A percentile compares a stretch with the other conserved stretches of the same genome.
These are phyloP conservation scores for Mixornis gularis DNA, from an alignment of 2,113 vertebrate species.

Conservation along the genomic window DNA sequence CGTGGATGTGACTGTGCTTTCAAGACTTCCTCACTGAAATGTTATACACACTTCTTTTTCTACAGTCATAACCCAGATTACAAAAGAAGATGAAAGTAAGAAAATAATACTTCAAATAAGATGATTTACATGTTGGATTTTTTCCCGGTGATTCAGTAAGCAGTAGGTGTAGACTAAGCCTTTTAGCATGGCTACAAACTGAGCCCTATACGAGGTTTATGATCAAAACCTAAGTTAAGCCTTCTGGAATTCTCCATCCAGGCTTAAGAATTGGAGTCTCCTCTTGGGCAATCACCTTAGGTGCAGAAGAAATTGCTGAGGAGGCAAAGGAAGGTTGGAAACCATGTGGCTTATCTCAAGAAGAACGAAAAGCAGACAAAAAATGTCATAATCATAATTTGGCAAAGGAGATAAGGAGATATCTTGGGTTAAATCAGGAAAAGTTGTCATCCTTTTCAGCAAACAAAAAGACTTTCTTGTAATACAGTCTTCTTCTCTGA, in stretches of 20 bases:
- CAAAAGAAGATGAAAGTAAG: not conserved
- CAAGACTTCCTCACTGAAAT: not conserved
- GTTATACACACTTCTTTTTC: not conserved
- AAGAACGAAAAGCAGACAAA: not conserved
- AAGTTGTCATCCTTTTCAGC: not conserved
- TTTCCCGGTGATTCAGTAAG: not conserved
- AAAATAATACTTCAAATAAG: not conserved
- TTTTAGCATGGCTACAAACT: not conserved
- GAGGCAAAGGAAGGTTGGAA: not conserved
- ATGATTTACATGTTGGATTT: not conserved
- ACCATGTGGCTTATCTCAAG: not conserved
- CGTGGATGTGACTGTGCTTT: not conserved
- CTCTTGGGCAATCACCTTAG: no score
- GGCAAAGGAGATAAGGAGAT: not conserved
- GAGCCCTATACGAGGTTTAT: not conserved
- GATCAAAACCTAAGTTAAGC: not conserved
- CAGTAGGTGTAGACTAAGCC: not conserved
- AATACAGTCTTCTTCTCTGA: not conserved
- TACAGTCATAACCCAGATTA: not conserved
- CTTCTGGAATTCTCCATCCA: not conserved
- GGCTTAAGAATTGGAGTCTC: not conserved
- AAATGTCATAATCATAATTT: not conserved
- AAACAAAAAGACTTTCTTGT: not conserved
- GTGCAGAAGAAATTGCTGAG: not conserved
- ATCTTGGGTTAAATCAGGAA: not conserved